Conservation (phyloP, 2,113 vertebrate genomes). For the Sphyrna mokarran region DNA sequence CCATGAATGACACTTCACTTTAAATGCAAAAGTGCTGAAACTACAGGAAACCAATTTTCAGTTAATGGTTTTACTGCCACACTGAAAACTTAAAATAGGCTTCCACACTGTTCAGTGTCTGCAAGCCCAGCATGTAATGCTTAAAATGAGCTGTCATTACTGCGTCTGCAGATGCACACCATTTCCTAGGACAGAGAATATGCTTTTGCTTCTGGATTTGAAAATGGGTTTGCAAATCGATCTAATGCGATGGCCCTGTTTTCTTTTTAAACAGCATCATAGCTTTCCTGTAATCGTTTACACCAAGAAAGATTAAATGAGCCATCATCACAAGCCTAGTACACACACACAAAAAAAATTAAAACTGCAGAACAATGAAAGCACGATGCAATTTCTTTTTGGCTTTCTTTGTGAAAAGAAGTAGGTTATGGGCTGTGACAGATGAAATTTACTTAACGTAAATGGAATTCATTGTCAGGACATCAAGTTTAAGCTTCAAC, state of each 20-base stretch:
- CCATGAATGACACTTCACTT: not conserved
- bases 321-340: not conserved
- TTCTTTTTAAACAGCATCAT: not conserved
- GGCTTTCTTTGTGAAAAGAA: not conserved
- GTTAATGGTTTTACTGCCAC: not conserved
- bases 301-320: not conserved
- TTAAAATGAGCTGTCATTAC: not conserved
- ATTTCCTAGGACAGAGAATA: not conserved
- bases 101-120: not conserved
- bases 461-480: not conserved
- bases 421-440: not conserved
- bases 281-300: not conserved
- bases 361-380: not conserved
- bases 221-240: not conserved
- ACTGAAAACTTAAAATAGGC: not conserved
- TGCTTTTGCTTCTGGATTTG: not conserved
- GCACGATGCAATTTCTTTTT: not conserved
- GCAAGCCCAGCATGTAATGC: not conserved
- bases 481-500: not conserved
- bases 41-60: slow-evolving; percentile 11
- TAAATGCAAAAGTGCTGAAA: not conserved
- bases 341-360: not conserved
- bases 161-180: not conserved
- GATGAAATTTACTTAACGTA: not conserved
- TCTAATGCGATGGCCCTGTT: not conserved